Conservation (phyloP, 2,113 vertebrate genomes). For the Chaenogobius annularis region DNA sequence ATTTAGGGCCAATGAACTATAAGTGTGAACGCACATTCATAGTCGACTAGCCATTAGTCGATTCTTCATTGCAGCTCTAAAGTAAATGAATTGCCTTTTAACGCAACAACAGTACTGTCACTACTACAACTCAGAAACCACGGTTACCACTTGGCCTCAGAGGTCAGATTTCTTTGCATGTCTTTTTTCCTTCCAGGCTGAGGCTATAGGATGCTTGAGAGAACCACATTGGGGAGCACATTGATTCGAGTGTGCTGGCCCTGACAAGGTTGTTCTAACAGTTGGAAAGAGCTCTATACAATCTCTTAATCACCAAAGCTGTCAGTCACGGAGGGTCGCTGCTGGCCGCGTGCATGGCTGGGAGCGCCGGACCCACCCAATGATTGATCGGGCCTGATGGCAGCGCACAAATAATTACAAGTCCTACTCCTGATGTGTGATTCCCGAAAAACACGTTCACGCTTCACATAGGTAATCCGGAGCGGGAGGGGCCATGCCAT, state of each 20-base stretch:
- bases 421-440: conserved; percentile 93
- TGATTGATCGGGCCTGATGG: conserved; percentile 98
- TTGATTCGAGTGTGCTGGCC: conserved; percentile 90
- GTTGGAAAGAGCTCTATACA: conserved; percentile 91
- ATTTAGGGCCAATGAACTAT: no score
- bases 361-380: conserved; percentile 82
- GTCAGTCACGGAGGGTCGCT: conserved; percentile 90
- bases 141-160: neutral
- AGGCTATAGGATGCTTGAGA: conserved; percentile 76
- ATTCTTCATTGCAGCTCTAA: no score
- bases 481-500: conserved; percentile 88
- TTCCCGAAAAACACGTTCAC: conserved; percentile 86
- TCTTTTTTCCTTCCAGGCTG: conserved; percentile 44
- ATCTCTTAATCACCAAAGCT: conserved; percentile 99
- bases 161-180: conserved; percentile 47
- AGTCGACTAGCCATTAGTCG: no score
- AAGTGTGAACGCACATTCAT: no score
- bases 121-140: neutral
- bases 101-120: neutral
- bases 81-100: no score
- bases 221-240: conserved; percentile 78
- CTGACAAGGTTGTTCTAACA: conserved; percentile 97
- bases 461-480: conserved; percentile 93
- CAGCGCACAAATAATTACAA: conserved; percentile 95
- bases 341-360: conserved; percentile 82